Evolutionary conservation across 2,888 invertebrate genomes (phyloP), one percentile per base, ranked within the genome.

Genomic region (Sminthurinus aureus): DNA sequence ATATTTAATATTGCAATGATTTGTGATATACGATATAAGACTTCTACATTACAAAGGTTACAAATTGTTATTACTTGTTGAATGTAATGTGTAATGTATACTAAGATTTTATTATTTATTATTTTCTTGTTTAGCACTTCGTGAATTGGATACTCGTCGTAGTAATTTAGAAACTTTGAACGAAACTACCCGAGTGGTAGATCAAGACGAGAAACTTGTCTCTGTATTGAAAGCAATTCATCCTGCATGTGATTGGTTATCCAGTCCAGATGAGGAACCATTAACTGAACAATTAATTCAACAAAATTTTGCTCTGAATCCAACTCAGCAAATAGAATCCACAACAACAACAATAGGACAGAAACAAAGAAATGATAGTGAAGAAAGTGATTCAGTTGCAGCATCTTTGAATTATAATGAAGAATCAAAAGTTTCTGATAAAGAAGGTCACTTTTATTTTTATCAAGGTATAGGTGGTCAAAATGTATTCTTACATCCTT

Each of bases 391-490:
- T 77, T 84, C 58, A 15, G 75, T 13, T 50, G 22, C 58, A 82
- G 89, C 87, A 22, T 81, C 85, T 18, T 87, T 78, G 11, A 86
- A 84, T 82, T 38, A 38, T 38, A 38, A 38, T 38, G 38, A 38
- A 38, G 88, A 83, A 85, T 73, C 51, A 22, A 82, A 74, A 85
- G 89, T 67, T 82, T 88, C 81, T 79, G 85, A 85, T 51, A 87
- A 89, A 86, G 90, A 91, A 0, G 94, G 93, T 91, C 93, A 92
- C 89, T 94, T 94, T 90, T 95, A 95, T 90, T 96, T 96, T 90
- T 96, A 96, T 91, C 96, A 96, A 93, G 94, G 95, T 95, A 91
- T 93, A 73, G 97, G 97, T 90, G 98, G 98, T 0, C 98, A 98
- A 90, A 96, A 97, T 90, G 93, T 98, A 82, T 99, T 96, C 90